Conservation (phyloP, 2,888 invertebrate genomes). For the Andrena bicolor region DNA sequence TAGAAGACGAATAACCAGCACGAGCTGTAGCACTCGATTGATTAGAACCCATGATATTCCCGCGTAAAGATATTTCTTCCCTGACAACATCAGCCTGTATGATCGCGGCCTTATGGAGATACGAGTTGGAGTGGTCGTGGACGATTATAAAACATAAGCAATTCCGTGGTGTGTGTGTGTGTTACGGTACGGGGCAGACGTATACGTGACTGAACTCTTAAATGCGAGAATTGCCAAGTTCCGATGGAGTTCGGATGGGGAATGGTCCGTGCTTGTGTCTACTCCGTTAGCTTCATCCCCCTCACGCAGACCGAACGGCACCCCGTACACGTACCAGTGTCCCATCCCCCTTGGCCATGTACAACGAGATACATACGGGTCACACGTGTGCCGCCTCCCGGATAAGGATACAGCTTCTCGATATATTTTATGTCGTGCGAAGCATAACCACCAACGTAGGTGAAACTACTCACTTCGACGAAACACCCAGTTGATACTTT, state of each 20-base stretch:
- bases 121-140: slow-evolving; percentile 8
- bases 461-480: neutral
- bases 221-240: slow-evolving; percentile 75
- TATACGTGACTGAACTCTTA: slow-evolving; percentile 80
- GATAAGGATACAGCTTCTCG: slow-evolving; percentile 54
- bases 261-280: slow-evolving; percentile 63
- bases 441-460: slow-evolving; percentile 42
- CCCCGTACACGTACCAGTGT: slow-evolving; percentile 61
- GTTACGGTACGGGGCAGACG: slow-evolving; percentile 54
- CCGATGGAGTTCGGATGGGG: slow-evolving; percentile 70
- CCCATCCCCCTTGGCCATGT: slow-evolving; percentile 44
- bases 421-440: slow-evolving; percentile 67
- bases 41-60: slow-evolving; percentile 31
- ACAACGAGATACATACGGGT: slow-evolving; percentile 62
- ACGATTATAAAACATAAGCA: slow-evolving; percentile 72
- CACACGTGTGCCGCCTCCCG: slow-evolving; percentile 62
- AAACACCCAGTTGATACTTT: neutral
- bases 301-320: slow-evolving; percentile 49
- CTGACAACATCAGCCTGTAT: neutral
- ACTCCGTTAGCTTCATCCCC: slow-evolving; percentile 60
- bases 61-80: slow-evolving; percentile 24
- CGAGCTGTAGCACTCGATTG: slow-evolving; percentile 8
- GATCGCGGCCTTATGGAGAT: neutral
- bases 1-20: slow-evolving; percentile 1
- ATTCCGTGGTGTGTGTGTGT: slow-evolving; percentile 60